Percentiles rank a stretch among this genome's conserved stretches.
These are phyloP conservation scores for Sebastes paucispinis DNA, from an alignment of 2,797 vertebrate genomes.

Conservation along the genomic window DNA sequence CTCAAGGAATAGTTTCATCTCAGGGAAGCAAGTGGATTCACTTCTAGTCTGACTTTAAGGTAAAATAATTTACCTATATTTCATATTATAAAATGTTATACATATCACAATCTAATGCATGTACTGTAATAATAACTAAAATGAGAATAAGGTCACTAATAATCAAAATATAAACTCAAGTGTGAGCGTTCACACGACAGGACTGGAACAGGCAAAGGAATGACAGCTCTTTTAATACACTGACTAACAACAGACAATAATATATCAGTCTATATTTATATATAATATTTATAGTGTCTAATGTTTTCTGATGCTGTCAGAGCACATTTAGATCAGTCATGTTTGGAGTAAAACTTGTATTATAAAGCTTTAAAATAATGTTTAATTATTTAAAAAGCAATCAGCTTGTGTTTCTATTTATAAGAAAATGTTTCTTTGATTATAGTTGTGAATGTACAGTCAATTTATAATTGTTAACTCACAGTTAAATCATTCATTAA, in stretches of 20 bases:
- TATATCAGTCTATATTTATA: background rate
- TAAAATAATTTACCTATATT: slow-evolving; percentile 9
- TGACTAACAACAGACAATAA: background rate
- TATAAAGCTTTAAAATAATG: background rate
- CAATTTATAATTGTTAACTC: background rate
- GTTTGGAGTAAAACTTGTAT: background rate
- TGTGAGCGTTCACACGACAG: background rate
- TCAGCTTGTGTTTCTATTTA: background rate
- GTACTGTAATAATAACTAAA: background rate
- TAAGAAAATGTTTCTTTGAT: background rate
- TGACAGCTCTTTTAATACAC: slow-evolving; percentile 3
- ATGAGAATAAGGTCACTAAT: background rate
- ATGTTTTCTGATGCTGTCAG: background rate
- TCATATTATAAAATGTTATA: background rate
- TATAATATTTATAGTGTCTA: background rate
- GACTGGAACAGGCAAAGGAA: background rate
- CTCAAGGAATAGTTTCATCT: background rate
- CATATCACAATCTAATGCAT: background rate
- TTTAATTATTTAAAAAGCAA: background rate
- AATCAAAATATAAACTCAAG: background rate
- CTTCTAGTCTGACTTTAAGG: slow-evolving; percentile 32
- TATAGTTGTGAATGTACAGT: background rate
- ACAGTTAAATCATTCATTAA: background rate
- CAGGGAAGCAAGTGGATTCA: slow-evolving; percentile 13
- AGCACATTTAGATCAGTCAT: background rate